A percentile compares a stretch with the other conserved stretches of the same genome.
Conservation (phyloP, 2,113 vertebrate genomes). For the Ondatra zibethicus region DNA sequence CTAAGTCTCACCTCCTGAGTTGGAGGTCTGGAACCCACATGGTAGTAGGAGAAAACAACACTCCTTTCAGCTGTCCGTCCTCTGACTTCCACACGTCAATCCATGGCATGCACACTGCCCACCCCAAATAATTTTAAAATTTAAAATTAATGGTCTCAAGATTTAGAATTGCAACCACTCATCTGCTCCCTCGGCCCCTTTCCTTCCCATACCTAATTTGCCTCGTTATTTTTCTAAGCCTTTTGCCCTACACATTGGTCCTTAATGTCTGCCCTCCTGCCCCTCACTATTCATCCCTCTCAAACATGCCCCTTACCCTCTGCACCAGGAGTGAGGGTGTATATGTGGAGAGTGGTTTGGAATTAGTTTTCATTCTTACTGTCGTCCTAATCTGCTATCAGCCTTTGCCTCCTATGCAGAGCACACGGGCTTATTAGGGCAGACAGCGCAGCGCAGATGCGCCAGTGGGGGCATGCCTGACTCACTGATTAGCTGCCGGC, state of each 20-base stretch:
- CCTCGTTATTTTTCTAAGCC: background rate
- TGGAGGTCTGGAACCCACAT: background rate
- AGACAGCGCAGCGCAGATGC: background rate
- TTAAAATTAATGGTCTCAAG: background rate
- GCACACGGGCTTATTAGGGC: background rate
- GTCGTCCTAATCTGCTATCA: slow-evolving; percentile 35
- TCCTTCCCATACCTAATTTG: background rate
- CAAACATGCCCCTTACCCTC: background rate
- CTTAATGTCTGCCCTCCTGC: slow-evolving; percentile 31
- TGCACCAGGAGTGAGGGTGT: slow-evolving; percentile 18
- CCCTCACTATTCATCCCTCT: slow-evolving; percentile 16
- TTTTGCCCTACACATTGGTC: slow-evolving; percentile 39
- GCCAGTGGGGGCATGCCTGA: background rate
- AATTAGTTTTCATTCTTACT: slow-evolving; percentile 52
- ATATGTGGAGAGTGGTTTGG: slow-evolving; percentile 2
- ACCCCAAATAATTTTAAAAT: background rate
- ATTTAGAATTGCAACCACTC: background rate
- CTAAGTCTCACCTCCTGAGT: background rate
- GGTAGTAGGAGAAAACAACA: background rate
- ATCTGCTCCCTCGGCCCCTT: background rate
- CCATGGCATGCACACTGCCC: background rate
- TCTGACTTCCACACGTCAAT: background rate
- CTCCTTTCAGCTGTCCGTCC: background rate
- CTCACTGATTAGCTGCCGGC: slow-evolving; percentile 1
- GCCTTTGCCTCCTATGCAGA: background rate